A percentile compares a stretch with the other conserved stretches of the same genome.
Evolutionary conservation across 2,113 vertebrate species (phyloP).

Genomic region (Furnarius figulus): DNA sequence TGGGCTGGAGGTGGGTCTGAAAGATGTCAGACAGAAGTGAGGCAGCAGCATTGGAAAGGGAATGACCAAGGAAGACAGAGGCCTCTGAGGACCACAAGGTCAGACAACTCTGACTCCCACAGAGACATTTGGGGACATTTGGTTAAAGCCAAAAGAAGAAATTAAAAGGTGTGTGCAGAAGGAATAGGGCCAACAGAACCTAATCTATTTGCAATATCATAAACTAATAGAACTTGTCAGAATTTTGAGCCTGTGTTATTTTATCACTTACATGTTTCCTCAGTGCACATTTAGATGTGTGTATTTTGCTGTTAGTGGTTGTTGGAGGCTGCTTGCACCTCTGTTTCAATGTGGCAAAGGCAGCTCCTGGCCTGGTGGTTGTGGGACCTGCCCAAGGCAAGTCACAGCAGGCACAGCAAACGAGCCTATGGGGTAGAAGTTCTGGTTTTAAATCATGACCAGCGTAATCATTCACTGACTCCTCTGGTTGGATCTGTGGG

Average conservation of each 20-base stretch:
- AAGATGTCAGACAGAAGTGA: background rate
- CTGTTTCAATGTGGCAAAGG: background rate
- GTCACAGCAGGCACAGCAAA: background rate
- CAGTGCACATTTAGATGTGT: background rate
- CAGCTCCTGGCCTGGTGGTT: background rate
- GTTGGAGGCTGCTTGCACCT: background rate
- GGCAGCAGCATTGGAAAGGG: background rate
- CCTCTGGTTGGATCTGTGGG: background rate
- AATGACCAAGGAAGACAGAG: background rate
- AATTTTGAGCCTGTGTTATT: background rate
- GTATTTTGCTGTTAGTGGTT: background rate
- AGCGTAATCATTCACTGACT: background rate
- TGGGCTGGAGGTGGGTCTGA: background rate
- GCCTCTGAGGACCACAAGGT: background rate
- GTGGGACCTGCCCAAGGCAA: background rate
- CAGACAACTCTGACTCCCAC: background rate
- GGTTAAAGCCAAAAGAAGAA: background rate
- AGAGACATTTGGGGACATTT: background rate
- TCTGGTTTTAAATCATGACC: background rate
- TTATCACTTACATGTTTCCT: background rate
- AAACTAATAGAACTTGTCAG: background rate
- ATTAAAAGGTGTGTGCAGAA: background rate
- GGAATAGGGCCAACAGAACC: background rate
- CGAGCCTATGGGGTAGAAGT: background rate
- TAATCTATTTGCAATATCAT: background rate